Percentiles rank a stretch among this genome's conserved stretches.
Evolutionary conservation across 2,888 invertebrate genomes (phyloP).

Genomic region (Synanthedon tipuliformis): DNA sequence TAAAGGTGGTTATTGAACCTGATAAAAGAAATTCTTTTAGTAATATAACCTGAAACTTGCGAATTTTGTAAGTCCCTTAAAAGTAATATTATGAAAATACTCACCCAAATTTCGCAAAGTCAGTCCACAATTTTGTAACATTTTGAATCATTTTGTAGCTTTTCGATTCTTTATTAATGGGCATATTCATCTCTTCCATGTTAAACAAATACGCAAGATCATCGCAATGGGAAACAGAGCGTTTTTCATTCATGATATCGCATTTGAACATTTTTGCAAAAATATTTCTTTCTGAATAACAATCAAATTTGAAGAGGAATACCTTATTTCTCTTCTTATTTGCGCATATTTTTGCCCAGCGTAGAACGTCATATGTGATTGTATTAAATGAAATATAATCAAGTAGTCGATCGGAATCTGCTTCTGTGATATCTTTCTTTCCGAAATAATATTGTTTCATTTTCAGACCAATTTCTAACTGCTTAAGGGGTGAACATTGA

Average conservation of each 20-base stretch:
- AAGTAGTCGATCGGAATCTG: slow-evolving; percentile 14
- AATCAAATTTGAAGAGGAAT: slow-evolving; percentile 29
- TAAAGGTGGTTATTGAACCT: too few relatives aligned
- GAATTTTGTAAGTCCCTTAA: too few relatives aligned
- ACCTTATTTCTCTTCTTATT: slow-evolving; percentile 14
- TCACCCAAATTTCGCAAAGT: slow-evolving; percentile 32
- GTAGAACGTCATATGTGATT: slow-evolving; percentile 14
- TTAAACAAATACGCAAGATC: slow-evolving; percentile 25
- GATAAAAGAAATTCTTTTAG: too few relatives aligned
- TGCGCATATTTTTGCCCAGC: slow-evolving; percentile 17
- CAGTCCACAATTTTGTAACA: slow-evolving; percentile 25
- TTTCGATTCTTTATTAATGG: slow-evolving; percentile 13
- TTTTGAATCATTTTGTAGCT: slow-evolving; percentile 20
- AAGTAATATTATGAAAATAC: slow-evolving; percentile 2
- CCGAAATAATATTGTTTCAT: slow-evolving; percentile 11
- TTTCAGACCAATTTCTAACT: background rate
- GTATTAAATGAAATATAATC: slow-evolving; percentile 15
- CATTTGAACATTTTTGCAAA: slow-evolving; percentile 5
- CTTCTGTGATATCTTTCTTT: slow-evolving; percentile 9
- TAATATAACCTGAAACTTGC: too few relatives aligned
- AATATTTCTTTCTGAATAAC: slow-evolving; percentile 24
- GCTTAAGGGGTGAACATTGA: slow-evolving; percentile 53
- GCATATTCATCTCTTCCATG: slow-evolving; percentile 7
- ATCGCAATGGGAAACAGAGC: slow-evolving; percentile 17
- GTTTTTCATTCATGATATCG: slow-evolving; percentile 7